Evolutionary conservation across 1,140 invertebrate species (phyloP).

Genomic region (Drosophila virilis): DNA sequence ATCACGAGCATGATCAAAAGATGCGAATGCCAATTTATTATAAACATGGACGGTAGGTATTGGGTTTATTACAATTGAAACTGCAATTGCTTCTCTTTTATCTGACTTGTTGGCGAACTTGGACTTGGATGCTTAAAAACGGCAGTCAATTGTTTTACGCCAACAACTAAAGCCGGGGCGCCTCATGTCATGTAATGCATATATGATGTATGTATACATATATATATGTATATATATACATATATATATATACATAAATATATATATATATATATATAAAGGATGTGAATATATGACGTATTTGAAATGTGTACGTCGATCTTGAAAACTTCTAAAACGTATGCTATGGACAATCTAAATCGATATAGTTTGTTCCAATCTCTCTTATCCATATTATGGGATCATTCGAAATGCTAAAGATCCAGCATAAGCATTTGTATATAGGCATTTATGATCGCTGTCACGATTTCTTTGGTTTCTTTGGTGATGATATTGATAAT

Average conservation of each 20-base stretch:
- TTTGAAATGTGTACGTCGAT: neutral
- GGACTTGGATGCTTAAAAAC: constrained; percentile 18
- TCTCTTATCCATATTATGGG: constrained; percentile 13
- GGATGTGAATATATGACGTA: neutral
- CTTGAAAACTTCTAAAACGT: constrained; percentile 33
- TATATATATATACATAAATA: neutral
- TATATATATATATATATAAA: constrained; percentile 1
- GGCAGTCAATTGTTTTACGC: constrained; percentile 1
- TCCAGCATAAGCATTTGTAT: constrained; percentile 32
- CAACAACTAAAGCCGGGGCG: constrained; percentile 2
- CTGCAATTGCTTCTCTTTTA: constrained; percentile 20
- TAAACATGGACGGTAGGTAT: constrained; percentile 25
- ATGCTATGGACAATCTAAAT: constrained; percentile 2
- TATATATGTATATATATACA: constrained; percentile 2
- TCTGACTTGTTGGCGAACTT: constrained; percentile 23
- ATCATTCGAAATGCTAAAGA: constrained; percentile 39
- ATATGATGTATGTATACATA: neutral
- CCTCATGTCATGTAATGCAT: constrained; percentile 4
- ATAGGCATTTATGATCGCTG: constrained; percentile 33
- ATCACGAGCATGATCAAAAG: constrained; percentile 28
- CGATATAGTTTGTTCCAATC: neutral
- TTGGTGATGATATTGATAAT: constrained; percentile 44
- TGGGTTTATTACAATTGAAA: constrained; percentile 32
- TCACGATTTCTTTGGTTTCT: constrained; percentile 52
- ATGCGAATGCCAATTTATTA: constrained; percentile 43